Percentiles rank a stretch among this genome's conserved stretches.
Conservation (phyloP, 1,140 invertebrate species). For the Platyscapa corneri region DNA sequence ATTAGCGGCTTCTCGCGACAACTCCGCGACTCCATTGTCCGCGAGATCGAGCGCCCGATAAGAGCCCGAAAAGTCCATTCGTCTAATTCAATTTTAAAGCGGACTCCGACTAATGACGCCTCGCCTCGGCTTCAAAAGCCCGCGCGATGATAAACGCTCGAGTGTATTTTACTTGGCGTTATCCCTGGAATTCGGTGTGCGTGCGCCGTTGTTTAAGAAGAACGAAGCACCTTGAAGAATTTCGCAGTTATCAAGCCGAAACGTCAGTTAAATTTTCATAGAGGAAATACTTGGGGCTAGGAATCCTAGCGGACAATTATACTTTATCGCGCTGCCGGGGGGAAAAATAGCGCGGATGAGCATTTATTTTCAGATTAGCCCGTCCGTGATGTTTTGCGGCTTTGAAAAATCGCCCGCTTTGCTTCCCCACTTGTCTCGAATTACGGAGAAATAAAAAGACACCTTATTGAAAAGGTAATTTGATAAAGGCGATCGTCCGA, state of each 20-base stretch:
- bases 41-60: no score
- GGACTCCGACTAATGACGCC: background rate
- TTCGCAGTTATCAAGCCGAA: background rate
- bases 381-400: no score
- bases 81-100: background rate
- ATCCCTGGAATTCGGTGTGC: background rate
- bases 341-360: no score
- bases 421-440: no score
- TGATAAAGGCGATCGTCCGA: no score
- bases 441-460: no score
- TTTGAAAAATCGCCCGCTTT: no score
- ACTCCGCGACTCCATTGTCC: background rate
- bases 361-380: no score
- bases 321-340: background rate
- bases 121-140: background rate
- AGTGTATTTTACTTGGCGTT: background rate
- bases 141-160: background rate
- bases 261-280: background rate
- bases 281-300: background rate
- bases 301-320: background rate
- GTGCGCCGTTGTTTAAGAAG: background rate
- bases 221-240: background rate
- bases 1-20: background rate
- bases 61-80: no score
- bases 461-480: no score